Conservation (phyloP, 2,797 vertebrate genomes). For the Gastrophryne carolinensis region DNA sequence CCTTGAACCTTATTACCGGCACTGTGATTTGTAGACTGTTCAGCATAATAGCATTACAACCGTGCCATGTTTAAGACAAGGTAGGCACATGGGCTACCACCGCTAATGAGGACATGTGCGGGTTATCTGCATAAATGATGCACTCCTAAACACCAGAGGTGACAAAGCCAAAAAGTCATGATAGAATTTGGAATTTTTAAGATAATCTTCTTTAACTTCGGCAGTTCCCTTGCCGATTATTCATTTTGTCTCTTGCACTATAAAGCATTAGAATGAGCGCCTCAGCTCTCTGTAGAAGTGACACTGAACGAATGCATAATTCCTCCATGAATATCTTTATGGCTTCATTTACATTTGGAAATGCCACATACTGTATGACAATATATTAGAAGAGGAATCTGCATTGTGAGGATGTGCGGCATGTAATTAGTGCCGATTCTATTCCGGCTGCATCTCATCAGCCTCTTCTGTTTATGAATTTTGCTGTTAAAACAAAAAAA, state of each 20-base stretch:
- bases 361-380: constrained; percentile 35
- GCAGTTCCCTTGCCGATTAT: constrained; percentile 18
- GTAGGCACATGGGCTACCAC: background rate
- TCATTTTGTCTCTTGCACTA: constrained; percentile 25
- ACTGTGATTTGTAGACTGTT: constrained; percentile 24
- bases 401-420: constrained; percentile 16
- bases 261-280: constrained; percentile 38
- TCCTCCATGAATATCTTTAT: constrained; percentile 40
- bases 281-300: constrained; percentile 21
- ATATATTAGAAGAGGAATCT: constrained; percentile 23
- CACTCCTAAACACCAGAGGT: constrained; percentile 32
- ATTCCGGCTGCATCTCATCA: background rate
- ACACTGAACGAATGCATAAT: constrained; percentile 25
- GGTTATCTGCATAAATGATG: constrained; percentile 40
- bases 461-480: constrained; percentile 25
- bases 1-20: constrained; percentile 4
- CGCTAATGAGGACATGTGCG: constrained; percentile 37
- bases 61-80: constrained; percentile 26
- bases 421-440: constrained; percentile 5
- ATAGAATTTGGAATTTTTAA: constrained; percentile 30
- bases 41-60: constrained; percentile 21
- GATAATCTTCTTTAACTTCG: constrained; percentile 42
- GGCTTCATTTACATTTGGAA: constrained; percentile 41
- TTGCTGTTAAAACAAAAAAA: constrained; percentile 56
- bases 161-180: constrained; percentile 16